phyloP scores from a whole-genome alignment of 2,113 vertebrate species.

The Zosterops hypoxanthus region DNA sequence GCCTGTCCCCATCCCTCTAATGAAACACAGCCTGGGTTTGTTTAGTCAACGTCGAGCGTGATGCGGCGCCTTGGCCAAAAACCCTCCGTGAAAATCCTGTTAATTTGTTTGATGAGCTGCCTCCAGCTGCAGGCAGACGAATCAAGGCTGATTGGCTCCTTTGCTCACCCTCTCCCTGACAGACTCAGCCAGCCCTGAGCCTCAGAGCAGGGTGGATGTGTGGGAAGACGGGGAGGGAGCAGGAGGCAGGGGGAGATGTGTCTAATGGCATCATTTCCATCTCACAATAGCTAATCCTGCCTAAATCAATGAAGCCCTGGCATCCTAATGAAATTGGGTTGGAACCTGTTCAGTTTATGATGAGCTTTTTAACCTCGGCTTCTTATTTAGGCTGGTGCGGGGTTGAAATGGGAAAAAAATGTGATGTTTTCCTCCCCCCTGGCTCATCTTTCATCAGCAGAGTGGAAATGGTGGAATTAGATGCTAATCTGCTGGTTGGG shows the following conservation, averaged over 20 bases:
- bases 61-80: constrained; percentile 6
- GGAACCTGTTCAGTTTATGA: constrained; percentile 63
- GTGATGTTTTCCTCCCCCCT: not conserved
- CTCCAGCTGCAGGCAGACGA: constrained; percentile 62
- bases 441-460: not conserved
- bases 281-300: constrained; percentile 65
- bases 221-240: not conserved
- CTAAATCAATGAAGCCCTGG: constrained; percentile 3
- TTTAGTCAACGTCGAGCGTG: not conserved
- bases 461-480: constrained; percentile 8
- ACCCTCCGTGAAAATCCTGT: constrained; percentile 33
- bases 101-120: constrained; percentile 65
- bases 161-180: not conserved
- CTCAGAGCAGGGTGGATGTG: not conserved
- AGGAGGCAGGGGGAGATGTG: not conserved
- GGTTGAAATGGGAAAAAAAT: constrained; percentile 26
- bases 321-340: constrained; percentile 34
- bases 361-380: constrained; percentile 62
- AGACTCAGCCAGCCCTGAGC: not conserved
- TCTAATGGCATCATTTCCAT: constrained; percentile 37
- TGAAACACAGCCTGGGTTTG: constrained; percentile 11
- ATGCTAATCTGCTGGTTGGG: constrained; percentile 17
- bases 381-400: constrained; percentile 54
- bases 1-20: not conserved
- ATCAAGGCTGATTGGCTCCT: constrained; percentile 47